Base-by-base conservation (phyloP, 2,797 vertebrate species). In the Pangasius mekongensis region DNA sequence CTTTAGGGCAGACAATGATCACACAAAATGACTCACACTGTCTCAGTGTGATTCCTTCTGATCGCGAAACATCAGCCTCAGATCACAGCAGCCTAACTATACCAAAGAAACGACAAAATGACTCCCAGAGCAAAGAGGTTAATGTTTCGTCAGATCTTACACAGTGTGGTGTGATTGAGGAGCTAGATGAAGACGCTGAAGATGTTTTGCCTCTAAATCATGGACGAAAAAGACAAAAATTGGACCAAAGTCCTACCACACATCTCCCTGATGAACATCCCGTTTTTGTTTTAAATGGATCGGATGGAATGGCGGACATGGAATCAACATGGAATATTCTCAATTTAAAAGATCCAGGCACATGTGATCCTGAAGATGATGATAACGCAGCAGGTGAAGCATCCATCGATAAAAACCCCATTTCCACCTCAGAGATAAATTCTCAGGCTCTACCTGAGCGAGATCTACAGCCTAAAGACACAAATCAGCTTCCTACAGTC, bases 61-160 rank as follows among this genome's bases (percentile, higher is more conserved):
- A 90, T 52, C 93, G 88, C 91, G 89, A 73, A 3, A 91, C 84
- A 69, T 7, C 49, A 93, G 87, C 94, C 90, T 47, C 89, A 58
- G 77, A 71, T 80, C 91, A 73, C 94, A 92, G 85, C 93, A 89
- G 91, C 84, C 16, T 24, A 13, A 66, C 56, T 18, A 66, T 94
- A 24, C 4, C 93, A 24, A 97, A 97, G 91, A 96, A 96, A 92
- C 93, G 92, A 60, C 95, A 89, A 84, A 93, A 66, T 0, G 81
- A 90, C 49, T 88, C 94, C 88, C 77, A 94, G 16, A 84, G 64
- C 9, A 94, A 96, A 27, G 78, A 92, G 0, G 95, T 95, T 82
- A 92, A 92, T 77, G 89, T 78, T 0, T 89, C 91, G 84, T 86
- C 39, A 88, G 97, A 96, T 87, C 92, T 91, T 11, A 93, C 91